Conservation (phyloP, 2,888 invertebrate species). For the Octodonta nipae region DNA sequence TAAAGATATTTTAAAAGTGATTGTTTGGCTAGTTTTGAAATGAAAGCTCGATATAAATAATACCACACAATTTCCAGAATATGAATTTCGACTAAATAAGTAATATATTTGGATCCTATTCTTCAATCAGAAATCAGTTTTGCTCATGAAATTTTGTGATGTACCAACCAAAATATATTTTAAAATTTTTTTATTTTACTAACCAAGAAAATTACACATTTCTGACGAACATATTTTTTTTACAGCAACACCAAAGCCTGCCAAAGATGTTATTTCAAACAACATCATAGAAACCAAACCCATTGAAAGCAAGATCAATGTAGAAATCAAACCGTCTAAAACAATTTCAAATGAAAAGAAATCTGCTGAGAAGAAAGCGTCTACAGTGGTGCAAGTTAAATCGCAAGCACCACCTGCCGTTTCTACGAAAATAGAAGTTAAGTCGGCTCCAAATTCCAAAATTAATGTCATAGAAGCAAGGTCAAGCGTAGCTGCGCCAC, state of each 20-base stretch:
- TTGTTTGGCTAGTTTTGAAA: no score
- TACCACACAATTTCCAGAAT: no score
- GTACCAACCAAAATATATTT: no score
- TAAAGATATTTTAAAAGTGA: no score
- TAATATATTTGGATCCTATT: no score
- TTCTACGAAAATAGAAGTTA: constrained; percentile 44
- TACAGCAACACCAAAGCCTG: constrained; percentile 14
- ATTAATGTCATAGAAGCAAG: constrained; percentile 27
- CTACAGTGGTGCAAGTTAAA: constrained; percentile 25
- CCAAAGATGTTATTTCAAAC: constrained; percentile 22
- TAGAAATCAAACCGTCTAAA: constrained; percentile 35
- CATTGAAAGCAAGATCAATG: constrained; percentile 8
- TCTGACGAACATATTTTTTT: constrained; percentile 6
- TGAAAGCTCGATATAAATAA: no score
- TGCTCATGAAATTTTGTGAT: no score
- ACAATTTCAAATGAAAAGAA: constrained; percentile 35
- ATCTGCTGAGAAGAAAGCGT: constrained; percentile 35
- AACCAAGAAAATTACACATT: no score
- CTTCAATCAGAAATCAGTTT: no score
- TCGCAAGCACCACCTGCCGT: constrained; percentile 18
- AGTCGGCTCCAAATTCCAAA: constrained; percentile 38
- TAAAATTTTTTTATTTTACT: no score
- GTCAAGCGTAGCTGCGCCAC: constrained; percentile 33
- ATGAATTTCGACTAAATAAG: no score
- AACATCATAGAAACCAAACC: constrained; percentile 31